Percentiles rank a stretch among this genome's conserved stretches.
Evolutionary conservation across 2,888 invertebrate species (phyloP).

Genomic region (Harpalus rubripes): DNA sequence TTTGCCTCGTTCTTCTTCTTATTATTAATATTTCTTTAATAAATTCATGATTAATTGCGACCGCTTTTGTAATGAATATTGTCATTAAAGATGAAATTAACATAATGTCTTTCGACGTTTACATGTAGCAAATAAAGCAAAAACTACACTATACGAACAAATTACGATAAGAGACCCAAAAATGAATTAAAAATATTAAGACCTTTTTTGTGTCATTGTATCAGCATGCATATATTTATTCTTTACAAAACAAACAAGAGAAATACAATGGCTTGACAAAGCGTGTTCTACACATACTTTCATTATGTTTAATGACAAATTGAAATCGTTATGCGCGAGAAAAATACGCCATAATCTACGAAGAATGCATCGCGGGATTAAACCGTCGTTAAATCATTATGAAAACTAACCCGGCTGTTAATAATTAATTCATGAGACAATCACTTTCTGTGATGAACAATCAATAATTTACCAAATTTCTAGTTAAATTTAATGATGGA

Average conservation of each 20-base stretch:
- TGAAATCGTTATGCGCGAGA: constrained; percentile 6
- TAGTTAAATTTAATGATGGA: too few species aligned
- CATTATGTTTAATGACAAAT: constrained; percentile 41
- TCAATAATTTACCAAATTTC: constrained; percentile 4
- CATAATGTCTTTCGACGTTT: neutral
- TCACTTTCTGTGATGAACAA: neutral
- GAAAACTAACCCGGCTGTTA: constrained; percentile 24
- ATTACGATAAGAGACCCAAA: neutral
- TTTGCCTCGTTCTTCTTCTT: too few species aligned
- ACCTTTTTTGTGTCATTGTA: neutral
- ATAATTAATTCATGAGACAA: constrained; percentile 26
- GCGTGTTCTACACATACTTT: constrained; percentile 13
- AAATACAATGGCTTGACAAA: neutral
- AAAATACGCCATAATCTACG: constrained; percentile 29
- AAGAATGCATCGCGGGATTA: constrained; percentile 21
- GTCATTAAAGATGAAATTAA: neutral
- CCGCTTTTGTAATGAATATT: neutral
- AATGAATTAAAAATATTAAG: neutral
- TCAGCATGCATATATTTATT: neutral
- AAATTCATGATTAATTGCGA: neutral
- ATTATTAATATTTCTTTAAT: neutral
- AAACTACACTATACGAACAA: neutral
- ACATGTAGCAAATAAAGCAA: neutral
- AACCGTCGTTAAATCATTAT: constrained; percentile 28
- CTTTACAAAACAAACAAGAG: neutral